Conservation (phyloP, 2,888 invertebrate species). For the Scaptomyza reducta region DNA sequence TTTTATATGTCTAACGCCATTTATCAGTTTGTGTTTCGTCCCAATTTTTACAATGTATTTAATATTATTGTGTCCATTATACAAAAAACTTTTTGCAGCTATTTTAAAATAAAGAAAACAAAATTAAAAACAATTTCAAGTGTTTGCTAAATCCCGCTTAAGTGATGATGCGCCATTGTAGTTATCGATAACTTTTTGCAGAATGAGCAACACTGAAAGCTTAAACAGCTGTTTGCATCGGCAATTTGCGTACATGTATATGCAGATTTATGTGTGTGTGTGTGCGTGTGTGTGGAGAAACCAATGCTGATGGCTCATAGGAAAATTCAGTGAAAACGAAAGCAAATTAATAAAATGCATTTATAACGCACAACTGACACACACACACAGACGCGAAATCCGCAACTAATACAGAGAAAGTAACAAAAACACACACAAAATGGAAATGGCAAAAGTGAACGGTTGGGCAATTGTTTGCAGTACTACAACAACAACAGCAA, state of each 20-base stretch:
- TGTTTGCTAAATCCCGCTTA: background rate
- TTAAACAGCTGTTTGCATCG: constrained; percentile 45
- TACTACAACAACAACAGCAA: too few species aligned
- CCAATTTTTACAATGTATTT: constrained; percentile 45
- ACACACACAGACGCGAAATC: constrained; percentile 8
- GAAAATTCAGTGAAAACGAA: constrained; percentile 52
- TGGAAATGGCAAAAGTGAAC: constrained; percentile 59
- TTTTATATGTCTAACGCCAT: constrained; percentile 25
- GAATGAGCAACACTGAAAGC: constrained; percentile 33
- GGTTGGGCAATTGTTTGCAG: constrained; percentile 49
- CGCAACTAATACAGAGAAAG: background rate
- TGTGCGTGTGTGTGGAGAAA: constrained; percentile 44
- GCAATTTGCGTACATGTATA: constrained; percentile 32
- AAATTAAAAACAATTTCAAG: background rate
- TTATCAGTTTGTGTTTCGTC: constrained; percentile 49
- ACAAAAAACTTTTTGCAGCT: constrained; percentile 46
- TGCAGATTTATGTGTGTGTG: constrained; percentile 7
- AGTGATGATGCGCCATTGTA: constrained; percentile 1
- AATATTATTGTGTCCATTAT: constrained; percentile 60
- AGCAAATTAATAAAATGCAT: constrained; percentile 54
- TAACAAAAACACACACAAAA: constrained; percentile 14
- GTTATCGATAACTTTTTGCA: constrained; percentile 2
- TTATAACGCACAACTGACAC: constrained; percentile 51
- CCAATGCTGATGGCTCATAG: constrained; percentile 57
- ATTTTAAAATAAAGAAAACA: constrained; percentile 37